These are phyloP conservation scores for Anoura caudifer DNA, from an alignment of 2,113 vertebrate genomes.

Conservation along the genomic window DNA sequence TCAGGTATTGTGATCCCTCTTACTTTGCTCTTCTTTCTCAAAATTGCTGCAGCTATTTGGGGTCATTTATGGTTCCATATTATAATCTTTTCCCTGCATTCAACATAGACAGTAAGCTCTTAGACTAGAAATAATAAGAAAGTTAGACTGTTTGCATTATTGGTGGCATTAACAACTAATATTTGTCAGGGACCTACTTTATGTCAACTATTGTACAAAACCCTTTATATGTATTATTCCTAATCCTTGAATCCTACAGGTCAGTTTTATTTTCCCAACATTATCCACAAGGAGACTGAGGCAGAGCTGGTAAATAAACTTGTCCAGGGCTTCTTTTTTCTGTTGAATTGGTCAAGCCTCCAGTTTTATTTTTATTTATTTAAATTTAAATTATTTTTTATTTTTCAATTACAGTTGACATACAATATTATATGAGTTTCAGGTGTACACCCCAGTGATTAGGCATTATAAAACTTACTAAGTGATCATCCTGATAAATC, in stretches of 20 bases:
- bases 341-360: background rate
- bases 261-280: background rate
- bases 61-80: too few relatives aligned
- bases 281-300: background rate
- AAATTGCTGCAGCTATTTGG: too few relatives aligned
- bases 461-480: background rate
- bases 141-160: background rate
- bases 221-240: background rate
- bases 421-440: background rate
- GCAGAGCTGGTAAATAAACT: background rate
- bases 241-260: background rate
- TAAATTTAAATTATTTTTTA: background rate
- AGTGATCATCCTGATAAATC: too few relatives aligned
- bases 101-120: background rate
- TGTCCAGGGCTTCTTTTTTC: background rate
- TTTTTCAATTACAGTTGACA: background rate
- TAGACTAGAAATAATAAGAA: slow-evolving; percentile 1
- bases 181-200: background rate
- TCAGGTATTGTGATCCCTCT: too few relatives aligned
- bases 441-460: background rate
- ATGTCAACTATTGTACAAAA: background rate
- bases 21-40: too few relatives aligned
- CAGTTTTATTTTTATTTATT: background rate
- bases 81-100: background rate
- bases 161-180: background rate